phyloP scores from a whole-genome alignment of 2,888 invertebrate species.

The Ormia ochracea region DNA sequence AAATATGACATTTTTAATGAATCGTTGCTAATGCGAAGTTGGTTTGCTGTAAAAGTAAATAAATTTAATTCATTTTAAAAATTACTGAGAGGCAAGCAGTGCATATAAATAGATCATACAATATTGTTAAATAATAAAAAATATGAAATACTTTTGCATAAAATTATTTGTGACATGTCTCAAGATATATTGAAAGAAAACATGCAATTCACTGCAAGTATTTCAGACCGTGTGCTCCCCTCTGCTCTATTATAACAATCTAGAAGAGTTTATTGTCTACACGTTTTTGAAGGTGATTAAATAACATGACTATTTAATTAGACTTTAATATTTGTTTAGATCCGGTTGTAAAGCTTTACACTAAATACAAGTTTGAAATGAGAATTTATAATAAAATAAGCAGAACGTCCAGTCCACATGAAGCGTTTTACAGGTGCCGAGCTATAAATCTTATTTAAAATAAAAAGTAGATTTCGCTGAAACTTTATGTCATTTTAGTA shows the following conservation, averaged over 20 bases:
- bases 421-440: conserved; percentile 28
- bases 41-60: conserved; percentile 19
- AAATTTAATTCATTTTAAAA: conserved; percentile 33
- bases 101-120: neutral
- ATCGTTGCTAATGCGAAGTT: conserved; percentile 35
- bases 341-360: conserved; percentile 47
- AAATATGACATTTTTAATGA: conserved; percentile 62
- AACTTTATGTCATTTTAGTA: neutral
- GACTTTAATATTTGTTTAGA: conserved; percentile 55
- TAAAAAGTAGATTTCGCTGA: neutral
- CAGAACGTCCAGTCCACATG: neutral
- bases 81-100: neutral
- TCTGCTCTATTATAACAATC: neutral
- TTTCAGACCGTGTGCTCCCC: neutral
- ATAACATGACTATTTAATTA: conserved; percentile 60
- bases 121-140: conserved; percentile 6
- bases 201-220: conserved; percentile 47
- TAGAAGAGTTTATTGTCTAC: neutral
- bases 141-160: conserved; percentile 62
- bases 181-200: conserved; percentile 50
- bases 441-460: conserved; percentile 20
- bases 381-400: neutral
- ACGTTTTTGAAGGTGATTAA: conserved; percentile 49
- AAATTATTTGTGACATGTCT: conserved; percentile 61
- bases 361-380: neutral